A percentile compares a stretch with the other conserved stretches of the same genome.
Evolutionary conservation across 2,113 vertebrate species (phyloP).

Genomic region (Echinops telfairi): DNA sequence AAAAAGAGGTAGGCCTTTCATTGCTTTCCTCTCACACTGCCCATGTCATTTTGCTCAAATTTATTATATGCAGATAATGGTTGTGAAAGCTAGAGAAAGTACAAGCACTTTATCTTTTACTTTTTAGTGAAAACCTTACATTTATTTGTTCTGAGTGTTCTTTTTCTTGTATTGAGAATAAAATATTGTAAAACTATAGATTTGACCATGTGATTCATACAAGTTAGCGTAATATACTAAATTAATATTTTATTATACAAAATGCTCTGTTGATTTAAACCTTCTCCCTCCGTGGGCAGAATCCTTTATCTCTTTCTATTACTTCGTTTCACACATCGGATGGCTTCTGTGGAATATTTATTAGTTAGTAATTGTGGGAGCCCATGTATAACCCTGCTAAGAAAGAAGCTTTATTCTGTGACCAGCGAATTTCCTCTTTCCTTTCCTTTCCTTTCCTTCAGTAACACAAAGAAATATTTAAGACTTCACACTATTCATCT

Average conservation of each 20-base stretch:
- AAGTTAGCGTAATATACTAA: constrained; percentile 33
- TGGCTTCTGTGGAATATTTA: constrained; percentile 27
- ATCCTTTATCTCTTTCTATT: neutral
- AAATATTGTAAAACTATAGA: neutral
- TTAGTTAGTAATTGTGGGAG: neutral
- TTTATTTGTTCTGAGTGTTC: neutral
- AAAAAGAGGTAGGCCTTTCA: neutral
- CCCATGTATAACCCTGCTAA: neutral
- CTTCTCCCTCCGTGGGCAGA: neutral
- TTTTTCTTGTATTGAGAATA: constrained; percentile 11
- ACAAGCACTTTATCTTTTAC: neutral
- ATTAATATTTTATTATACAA: constrained; percentile 19
- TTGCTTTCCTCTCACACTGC: neutral
- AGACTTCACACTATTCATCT: constrained; percentile 68
- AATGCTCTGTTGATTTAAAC: constrained; percentile 48
- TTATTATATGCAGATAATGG: neutral
- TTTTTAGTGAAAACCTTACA: neutral
- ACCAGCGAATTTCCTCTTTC: neutral
- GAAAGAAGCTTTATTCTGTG: constrained; percentile 22
- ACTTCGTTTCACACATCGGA: neutral
- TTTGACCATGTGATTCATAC: constrained; percentile 28
- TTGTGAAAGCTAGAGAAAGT: neutral
- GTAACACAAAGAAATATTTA: neutral
- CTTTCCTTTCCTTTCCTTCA: constrained; percentile 43
- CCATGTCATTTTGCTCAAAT: neutral